Conservation (phyloP, 2,113 vertebrate genomes). For the Theristicus caerulescens region DNA sequence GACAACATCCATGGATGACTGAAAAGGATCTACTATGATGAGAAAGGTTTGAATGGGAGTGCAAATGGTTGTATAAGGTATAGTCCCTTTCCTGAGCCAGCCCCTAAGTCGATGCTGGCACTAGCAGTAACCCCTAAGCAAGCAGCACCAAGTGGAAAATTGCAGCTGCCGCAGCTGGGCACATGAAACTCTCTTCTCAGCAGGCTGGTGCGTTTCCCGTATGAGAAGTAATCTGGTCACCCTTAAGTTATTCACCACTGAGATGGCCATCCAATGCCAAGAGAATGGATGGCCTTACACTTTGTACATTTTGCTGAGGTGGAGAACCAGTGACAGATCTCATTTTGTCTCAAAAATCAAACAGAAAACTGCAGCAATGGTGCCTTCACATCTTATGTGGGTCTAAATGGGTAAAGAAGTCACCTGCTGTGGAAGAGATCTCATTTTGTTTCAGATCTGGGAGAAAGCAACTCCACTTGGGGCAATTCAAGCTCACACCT, state of each 20-base stretch:
- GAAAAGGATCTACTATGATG: not conserved
- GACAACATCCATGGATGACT: not conserved
- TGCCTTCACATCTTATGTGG: rapidly evolving
- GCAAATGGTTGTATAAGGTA: not conserved
- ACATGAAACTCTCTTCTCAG: not conserved
- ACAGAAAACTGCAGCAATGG: not conserved
- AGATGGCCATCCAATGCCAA: not conserved
- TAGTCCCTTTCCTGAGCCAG: not conserved
- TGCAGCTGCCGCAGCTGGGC: not conserved
- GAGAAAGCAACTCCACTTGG: not conserved
- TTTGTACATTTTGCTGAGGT: not conserved
- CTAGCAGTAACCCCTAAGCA: rapidly evolving
- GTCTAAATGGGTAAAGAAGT: not conserved
- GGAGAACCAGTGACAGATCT: not conserved
- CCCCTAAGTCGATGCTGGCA: not conserved
- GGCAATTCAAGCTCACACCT: not conserved
- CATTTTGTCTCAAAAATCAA: not conserved
- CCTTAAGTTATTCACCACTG: not conserved
- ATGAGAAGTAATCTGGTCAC: not conserved
- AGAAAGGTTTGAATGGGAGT: not conserved
- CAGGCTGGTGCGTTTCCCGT: not conserved
- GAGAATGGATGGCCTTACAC: not conserved
- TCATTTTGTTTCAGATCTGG: not conserved
- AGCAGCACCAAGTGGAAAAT: not conserved
- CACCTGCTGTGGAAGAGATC: not conserved